Base-by-base conservation (phyloP, 2,797 vertebrate species). In the Holocentrus rufus region DNA sequence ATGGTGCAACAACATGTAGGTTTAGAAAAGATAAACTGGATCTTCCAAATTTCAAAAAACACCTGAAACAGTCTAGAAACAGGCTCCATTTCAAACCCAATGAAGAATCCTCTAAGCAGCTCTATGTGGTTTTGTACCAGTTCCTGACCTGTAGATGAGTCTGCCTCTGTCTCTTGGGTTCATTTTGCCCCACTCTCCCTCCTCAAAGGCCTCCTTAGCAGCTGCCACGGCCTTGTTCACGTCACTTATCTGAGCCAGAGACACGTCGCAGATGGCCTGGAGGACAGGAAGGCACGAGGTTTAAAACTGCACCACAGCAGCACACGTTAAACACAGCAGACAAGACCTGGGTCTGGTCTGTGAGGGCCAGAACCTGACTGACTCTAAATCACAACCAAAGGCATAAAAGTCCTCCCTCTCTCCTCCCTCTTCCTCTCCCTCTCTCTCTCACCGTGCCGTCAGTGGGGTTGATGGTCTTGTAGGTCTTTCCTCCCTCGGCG, bases 201-300 rank as follows among this genome's bases (percentile, higher is more conserved):
- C 92, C 82, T 97, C 95, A 78, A 97, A 97, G 6, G 95, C 95
- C 4, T 95, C 94, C 76, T 96, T 96, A 0, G 96, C 96, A 1
- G 95, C 95, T 9, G 85, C 90, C 39, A 97, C 95, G 0, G 96
- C 96, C 58, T 74, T 93, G 88, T 97, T 93, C 17, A 97, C 94
- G 8, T 97, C 96, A 1, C 92, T 88, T 15, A 89, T 66, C 89
- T 96, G 95, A 65, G 95, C 95, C 85, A 96, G 88, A 39, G 96
- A 94, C 77, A 97, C 95, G 0, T 95, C 94, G 69, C 96, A 97
- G 87, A 97, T 94, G 30, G 91, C 92, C 96, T 97, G 77, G 2
- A 69, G 72, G 72, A 73, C 34, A 62, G 30, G 67, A 25, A 65
- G 1, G 58, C 0, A 68, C 52, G 63, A 13, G 30, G 50, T 7